phyloP scores from a whole-genome alignment of 2,888 invertebrate species.

The Nomada fabriciana region DNA sequence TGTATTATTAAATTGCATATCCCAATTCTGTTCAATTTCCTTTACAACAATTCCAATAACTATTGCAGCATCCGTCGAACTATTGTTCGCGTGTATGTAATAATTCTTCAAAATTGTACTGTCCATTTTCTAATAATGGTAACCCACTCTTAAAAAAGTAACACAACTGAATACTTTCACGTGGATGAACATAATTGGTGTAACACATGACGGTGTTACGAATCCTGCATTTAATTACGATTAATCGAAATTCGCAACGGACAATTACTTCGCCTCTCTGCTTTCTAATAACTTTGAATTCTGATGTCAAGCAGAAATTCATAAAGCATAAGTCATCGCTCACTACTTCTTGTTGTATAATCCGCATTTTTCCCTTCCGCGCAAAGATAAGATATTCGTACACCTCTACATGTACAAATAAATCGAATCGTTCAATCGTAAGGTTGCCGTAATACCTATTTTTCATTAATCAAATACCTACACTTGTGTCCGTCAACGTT shows the following conservation, averaged over 20 bases:
- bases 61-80: background rate
- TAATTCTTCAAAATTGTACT: background rate
- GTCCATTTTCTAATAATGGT: background rate
- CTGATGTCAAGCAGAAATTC: background rate
- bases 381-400: constrained; percentile 35
- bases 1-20: no score
- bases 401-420: background rate
- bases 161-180: background rate
- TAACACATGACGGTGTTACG: no score
- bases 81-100: background rate
- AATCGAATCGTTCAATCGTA: constrained; percentile 7
- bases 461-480: constrained; percentile 17
- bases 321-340: background rate
- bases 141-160: background rate
- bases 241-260: background rate
- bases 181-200: background rate
- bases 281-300: background rate
- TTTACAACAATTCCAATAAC: background rate
- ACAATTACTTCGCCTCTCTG: background rate
- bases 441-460: background rate
- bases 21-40: no score
- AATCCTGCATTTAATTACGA: background rate
- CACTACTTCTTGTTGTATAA: background rate
- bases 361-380: constrained; percentile 11
- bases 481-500: background rate